Conservation (phyloP, 92 coral and sea anemone species). For the Epizoanthus illoricatus region DNA sequence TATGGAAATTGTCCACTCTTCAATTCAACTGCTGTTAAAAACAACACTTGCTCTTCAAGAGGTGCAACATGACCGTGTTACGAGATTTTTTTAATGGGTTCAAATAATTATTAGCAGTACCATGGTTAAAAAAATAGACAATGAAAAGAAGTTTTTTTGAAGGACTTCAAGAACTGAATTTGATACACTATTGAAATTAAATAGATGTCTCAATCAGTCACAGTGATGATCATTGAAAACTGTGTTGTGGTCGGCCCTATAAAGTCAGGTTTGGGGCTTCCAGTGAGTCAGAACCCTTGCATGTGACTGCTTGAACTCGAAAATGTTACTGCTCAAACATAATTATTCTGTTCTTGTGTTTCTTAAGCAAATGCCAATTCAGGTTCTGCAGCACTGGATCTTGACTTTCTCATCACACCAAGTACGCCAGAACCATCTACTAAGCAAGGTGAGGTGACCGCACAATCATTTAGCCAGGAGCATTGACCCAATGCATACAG, state of each 20-base stretch:
- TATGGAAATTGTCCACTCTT: too few relatives aligned
- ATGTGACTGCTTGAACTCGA: neutral
- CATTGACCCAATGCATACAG: too few relatives aligned
- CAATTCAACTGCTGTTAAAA: too few relatives aligned
- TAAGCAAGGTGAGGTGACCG: conserved; percentile 53
- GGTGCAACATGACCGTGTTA: too few relatives aligned
- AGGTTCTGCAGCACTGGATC: conserved; percentile 87
- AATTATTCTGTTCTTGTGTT: neutral
- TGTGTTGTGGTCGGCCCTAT: neutral
- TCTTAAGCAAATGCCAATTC: conserved; percentile 46
- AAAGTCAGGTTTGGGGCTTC: neutral
- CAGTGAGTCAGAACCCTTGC: neutral
- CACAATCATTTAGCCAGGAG: neutral
- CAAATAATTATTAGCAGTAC: too few relatives aligned
- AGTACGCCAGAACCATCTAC: conserved; percentile 44
- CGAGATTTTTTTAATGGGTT: too few relatives aligned
- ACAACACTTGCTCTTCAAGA: too few relatives aligned
- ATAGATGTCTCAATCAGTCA: too few relatives aligned
- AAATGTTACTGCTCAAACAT: neutral
- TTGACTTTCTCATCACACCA: conserved; percentile 83
- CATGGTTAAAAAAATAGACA: too few relatives aligned
- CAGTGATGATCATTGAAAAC: neutral
- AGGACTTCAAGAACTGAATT: too few relatives aligned
- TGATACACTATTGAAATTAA: too few relatives aligned
- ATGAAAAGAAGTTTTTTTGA: too few relatives aligned